A percentile compares a stretch with the other conserved stretches of the same genome.
Conservation (phyloP, 2,113 vertebrate species). For the Tringa solitaria region DNA sequence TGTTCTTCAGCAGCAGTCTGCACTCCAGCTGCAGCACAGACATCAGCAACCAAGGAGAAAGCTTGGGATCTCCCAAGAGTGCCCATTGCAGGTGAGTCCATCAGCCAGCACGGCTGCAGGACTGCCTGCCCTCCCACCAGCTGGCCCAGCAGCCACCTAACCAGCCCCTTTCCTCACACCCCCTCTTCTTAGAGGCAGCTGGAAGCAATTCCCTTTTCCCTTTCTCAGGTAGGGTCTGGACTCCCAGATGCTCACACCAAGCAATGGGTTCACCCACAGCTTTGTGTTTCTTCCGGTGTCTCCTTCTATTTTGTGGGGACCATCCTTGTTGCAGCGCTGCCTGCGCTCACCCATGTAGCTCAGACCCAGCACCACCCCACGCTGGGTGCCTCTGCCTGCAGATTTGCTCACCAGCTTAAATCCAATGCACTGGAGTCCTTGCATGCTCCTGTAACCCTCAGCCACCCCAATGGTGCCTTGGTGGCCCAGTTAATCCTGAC, state of each 20-base stretch:
- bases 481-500: background rate
- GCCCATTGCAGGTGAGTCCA: background rate
- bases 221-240: background rate
- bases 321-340: background rate
- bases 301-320: background rate
- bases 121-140: background rate
- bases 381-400: background rate
- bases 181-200: background rate
- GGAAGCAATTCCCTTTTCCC: background rate
- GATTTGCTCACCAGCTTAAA: background rate
- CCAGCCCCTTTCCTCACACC: background rate
- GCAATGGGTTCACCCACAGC: background rate
- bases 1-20: background rate
- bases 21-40: background rate
- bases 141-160: background rate
- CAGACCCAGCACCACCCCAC: background rate
- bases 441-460: background rate
- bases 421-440: background rate
- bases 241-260: background rate
- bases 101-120: background rate
- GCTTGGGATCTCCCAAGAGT: background rate
- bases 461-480: fast-evolving
- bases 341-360: background rate
- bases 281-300: background rate
- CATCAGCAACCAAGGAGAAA: background rate